Evolutionary conservation across 2,888 invertebrate species (phyloP).

Genomic region (Drosophila meridiana): DNA sequence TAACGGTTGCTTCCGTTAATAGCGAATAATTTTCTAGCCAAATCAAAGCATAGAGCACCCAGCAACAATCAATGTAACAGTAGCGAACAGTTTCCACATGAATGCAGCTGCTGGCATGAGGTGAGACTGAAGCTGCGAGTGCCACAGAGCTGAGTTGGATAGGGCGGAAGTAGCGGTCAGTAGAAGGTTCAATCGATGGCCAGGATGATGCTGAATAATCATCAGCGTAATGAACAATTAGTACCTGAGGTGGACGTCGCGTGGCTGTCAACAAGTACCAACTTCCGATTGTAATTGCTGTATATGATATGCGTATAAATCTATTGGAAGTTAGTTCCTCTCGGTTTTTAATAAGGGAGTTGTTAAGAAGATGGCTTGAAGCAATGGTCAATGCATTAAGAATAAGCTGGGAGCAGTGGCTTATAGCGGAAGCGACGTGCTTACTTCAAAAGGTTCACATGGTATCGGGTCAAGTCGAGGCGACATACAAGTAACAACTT

Average conservation of each 20-base stretch:
- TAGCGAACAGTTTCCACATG: slow-evolving; percentile 61
- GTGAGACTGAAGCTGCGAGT: background rate
- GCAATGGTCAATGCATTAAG: slow-evolving; percentile 47
- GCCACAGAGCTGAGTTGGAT: background rate
- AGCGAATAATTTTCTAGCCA: slow-evolving; percentile 62
- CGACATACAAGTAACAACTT: slow-evolving; percentile 21
- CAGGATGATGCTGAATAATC: slow-evolving; percentile 23
- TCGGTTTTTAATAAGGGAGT: slow-evolving; percentile 52
- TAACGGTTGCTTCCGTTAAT: slow-evolving; percentile 77
- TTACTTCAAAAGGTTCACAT: slow-evolving; percentile 51
- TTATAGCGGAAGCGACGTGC: slow-evolving; percentile 60
- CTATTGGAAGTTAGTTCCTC: slow-evolving; percentile 56
- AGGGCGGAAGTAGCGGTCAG: slow-evolving; percentile 58
- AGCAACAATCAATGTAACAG: slow-evolving; percentile 58
- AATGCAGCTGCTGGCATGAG: slow-evolving; percentile 54
- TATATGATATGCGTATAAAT: slow-evolving; percentile 25
- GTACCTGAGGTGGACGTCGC: slow-evolving; percentile 44
- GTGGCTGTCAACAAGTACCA: slow-evolving; percentile 41
- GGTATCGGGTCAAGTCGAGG: slow-evolving; percentile 40
- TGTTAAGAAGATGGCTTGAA: slow-evolving; percentile 61
- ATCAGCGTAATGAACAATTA: slow-evolving; percentile 48
- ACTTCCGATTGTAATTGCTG: slow-evolving; percentile 56
- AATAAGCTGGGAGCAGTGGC: slow-evolving; percentile 35
- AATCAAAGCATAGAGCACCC: slow-evolving; percentile 73
- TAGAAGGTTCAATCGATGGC: slow-evolving; percentile 39